Evolutionary conservation across 2,797 vertebrate genomes (phyloP), one percentile per base, ranked within the genome.

Genomic region (Cetoscarus ocellatus): DNA sequence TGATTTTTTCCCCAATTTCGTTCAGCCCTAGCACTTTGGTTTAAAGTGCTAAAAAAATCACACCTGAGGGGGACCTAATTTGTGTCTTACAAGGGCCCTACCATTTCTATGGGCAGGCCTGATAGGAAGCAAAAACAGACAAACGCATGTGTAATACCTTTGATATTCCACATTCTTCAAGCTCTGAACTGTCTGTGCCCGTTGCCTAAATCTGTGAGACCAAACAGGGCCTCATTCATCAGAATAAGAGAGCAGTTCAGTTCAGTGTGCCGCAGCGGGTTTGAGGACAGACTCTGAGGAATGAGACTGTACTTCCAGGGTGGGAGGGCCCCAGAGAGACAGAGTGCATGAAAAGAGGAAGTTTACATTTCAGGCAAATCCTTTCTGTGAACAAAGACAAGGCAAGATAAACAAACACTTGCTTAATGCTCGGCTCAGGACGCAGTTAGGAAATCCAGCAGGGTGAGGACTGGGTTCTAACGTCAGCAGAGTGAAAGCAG

Each of bases 201-300:
- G 82, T 82, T 27, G 27, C 27, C 85, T 78, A 81, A 89, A 85
- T 90, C 87, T 91, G 36, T 74, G 67, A 35, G 85, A 83, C 85
- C 75, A 91, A 90, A 93, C 88, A 90, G 88, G 77, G 62, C 79
- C 80, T 83, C 85, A 91, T 93, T 94, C 88, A 92, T 91, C 75
- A 84, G 82, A 90, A 86, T 87, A 90, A 88, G 87, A 90, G 88
- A 87, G 27, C 27, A 39, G 38, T 7, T 85, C 66, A 84, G 86
- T 88, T 91, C 77, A 91, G 78, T 60, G 51, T 40, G 80, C 77
- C 19, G 59, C 61, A 79, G 77, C 83, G 81, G 82, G 54, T 70
- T 75, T 48, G 67, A 79, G 80, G 82, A 67, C 86, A 84, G 73
- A 66, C 84, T 73, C 79, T 52, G 61, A 88, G 87, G 79, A 86